Evolutionary conservation across 2,797 vertebrate species (phyloP).

Genomic region (Gallinago stenura): DNA sequence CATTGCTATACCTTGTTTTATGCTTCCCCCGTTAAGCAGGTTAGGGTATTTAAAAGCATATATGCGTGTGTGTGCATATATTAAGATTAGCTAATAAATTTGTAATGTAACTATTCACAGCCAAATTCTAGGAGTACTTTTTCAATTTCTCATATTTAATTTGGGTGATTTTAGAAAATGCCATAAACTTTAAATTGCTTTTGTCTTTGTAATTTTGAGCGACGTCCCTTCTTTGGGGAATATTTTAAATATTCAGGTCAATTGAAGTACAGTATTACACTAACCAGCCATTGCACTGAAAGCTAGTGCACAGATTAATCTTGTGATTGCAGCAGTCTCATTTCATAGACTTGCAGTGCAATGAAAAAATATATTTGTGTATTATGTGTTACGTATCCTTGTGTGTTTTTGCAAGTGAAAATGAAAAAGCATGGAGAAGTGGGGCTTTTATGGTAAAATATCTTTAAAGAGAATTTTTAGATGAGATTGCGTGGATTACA

Average conservation of each 20-base stretch:
- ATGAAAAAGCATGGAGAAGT: background rate
- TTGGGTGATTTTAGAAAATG: background rate
- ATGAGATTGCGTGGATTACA: background rate
- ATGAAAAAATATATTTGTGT: fast-evolving
- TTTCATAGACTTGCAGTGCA: background rate
- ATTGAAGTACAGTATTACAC: background rate
- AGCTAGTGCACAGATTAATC: background rate
- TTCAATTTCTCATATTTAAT: slow-evolving; percentile 3
- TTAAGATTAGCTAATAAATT: background rate
- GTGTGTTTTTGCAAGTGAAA: background rate
- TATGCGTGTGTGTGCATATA: background rate
- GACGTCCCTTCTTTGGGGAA: background rate
- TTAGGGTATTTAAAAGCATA: background rate
- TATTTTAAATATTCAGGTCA: background rate
- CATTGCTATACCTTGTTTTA: background rate
- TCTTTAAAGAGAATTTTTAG: background rate
- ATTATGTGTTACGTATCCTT: background rate
- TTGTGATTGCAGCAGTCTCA: background rate
- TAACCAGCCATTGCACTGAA: background rate
- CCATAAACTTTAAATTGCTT: background rate
- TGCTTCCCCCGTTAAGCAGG: background rate
- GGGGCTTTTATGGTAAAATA: background rate
- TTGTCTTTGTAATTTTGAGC: background rate
- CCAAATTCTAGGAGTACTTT: background rate
- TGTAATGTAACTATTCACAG: background rate